These are phyloP conservation scores for Emesis furor DNA, from an alignment of 2,888 invertebrate genomes.

Conservation along the genomic window DNA sequence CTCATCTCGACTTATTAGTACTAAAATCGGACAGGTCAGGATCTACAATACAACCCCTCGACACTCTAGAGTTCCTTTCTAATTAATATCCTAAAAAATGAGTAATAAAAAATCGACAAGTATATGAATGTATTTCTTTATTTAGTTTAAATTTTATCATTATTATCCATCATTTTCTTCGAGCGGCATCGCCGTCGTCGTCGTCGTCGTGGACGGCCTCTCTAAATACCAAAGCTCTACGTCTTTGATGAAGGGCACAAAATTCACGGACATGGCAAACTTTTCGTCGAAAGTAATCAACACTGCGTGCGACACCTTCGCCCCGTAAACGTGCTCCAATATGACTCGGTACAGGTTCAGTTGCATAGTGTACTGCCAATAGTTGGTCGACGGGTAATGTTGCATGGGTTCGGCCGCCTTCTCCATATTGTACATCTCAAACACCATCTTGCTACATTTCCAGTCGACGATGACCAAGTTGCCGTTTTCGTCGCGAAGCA, in stretches of 20 bases:
- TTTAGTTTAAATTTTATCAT: neutral
- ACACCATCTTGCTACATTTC: constrained; percentile 16
- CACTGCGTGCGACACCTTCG: constrained; percentile 15
- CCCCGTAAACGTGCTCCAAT: constrained; percentile 16
- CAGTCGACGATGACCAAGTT: constrained; percentile 20
- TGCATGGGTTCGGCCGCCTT: constrained; percentile 17
- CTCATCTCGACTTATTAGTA: neutral
- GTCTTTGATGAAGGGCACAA: constrained; percentile 9
- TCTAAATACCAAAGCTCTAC: constrained; percentile 20
- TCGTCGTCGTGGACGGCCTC: constrained; percentile 7
- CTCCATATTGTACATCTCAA: neutral
- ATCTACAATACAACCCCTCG: neutral
- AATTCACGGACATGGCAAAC: constrained; percentile 26
- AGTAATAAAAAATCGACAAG: too few species aligned
- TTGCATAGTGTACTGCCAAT: constrained; percentile 19
- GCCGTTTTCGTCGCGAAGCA: constrained; percentile 16
- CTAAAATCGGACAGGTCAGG: neutral
- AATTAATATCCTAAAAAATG: constrained; percentile 3
- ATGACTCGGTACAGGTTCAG: constrained; percentile 24
- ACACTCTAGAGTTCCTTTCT: neutral
- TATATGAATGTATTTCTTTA: constrained; percentile 23
- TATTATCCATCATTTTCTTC: too few species aligned
- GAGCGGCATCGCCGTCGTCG: neutral
- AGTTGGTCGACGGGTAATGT: constrained; percentile 24
- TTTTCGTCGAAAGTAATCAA: constrained; percentile 24